A percentile compares a stretch with the other conserved stretches of the same genome.
Evolutionary conservation across 92 coral and sea anemone genomes (phyloP).

Genomic region (Blastomussa wellsi): DNA sequence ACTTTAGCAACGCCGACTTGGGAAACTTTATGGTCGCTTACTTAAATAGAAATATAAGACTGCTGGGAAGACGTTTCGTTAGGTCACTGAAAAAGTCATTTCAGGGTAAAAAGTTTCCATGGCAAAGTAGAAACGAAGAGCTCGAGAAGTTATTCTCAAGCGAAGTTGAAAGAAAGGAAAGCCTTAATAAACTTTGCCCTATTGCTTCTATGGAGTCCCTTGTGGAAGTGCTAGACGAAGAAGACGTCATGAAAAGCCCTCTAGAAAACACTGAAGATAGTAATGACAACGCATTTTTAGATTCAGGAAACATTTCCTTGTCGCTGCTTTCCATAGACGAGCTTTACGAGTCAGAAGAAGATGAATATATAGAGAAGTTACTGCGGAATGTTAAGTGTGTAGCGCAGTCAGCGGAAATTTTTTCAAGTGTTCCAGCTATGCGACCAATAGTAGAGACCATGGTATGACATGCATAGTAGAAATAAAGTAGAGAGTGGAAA

Average conservation of each 20-base stretch:
- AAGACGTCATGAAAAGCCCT: background rate
- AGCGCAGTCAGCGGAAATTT: background rate
- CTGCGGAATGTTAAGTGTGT: background rate
- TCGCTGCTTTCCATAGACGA: conserved; percentile 36
- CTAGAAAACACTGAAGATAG: background rate
- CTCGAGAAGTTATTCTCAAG: conserved; percentile 5
- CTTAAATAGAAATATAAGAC: conserved; percentile 22
- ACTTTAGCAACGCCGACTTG: conserved; percentile 66
- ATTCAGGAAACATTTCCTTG: conserved; percentile 12
- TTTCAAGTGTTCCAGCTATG: background rate
- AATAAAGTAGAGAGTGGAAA: too few species aligned
- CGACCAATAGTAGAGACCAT: conserved; percentile 20
- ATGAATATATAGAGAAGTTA: background rate
- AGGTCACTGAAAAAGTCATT: background rate
- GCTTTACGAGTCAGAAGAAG: conserved; percentile 30
- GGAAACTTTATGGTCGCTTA: conserved; percentile 60
- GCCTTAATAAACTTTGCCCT: conserved; percentile 1
- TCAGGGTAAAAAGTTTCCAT: background rate
- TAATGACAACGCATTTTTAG: background rate
- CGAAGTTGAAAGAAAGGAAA: background rate
- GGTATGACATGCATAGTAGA: background rate
- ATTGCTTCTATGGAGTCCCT: conserved; percentile 32
- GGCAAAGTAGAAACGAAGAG: background rate
- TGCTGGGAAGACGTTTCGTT: conserved; percentile 8
- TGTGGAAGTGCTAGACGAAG: background rate